Evolutionary conservation across 1,140 invertebrate genomes (phyloP), one percentile per base, ranked within the genome.

Genomic region (Scylla paramamosain): DNA sequence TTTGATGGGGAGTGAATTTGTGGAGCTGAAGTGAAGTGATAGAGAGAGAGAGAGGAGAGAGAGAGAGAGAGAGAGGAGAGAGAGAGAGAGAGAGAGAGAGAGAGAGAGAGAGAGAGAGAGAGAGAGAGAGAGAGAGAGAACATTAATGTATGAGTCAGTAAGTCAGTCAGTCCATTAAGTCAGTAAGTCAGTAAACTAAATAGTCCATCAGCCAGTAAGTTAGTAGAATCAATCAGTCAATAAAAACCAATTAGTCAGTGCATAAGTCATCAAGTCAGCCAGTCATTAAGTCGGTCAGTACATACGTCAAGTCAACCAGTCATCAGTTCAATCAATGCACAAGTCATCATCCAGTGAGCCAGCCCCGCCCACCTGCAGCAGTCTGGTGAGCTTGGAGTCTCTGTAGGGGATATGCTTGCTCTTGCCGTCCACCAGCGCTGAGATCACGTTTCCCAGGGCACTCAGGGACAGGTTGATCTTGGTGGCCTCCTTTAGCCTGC

Each of bases 381-480:
- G 97, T 95, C 99, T 97, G 0, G 99, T 99, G 0, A 99, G 97
- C 97, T 99, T 99, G n/a, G 98, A 99, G 96, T 99, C 99, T 92
- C 97, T 96, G 96, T 99, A 99, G 0, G 99, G 99, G 94, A 99
- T 98, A 96, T 99, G 99, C 96, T 98, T 98, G n/a, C 98, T 98
- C 97, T 99, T 98, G 1, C 98, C 98, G 97, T 98, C 98, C 0
- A 99, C 99, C 67, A 99, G 97, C 0, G 99, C 99, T 20, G 99
- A 99, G 93, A 99, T 99, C 0, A 99, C 99, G 97, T 99, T 99
- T 25, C 99, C 99, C 82, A 99, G 97, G 0, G 99, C 99, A 16
- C 98, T 99, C 25, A 99, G 97, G 10, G 98, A 99, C n/a, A 99
- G 97, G 97, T 99, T 99, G 94, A 99, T 99, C 97, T 99, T 99